Base-by-base conservation (phyloP, 2,797 vertebrate species). In the Rallus crepitans region DNA sequence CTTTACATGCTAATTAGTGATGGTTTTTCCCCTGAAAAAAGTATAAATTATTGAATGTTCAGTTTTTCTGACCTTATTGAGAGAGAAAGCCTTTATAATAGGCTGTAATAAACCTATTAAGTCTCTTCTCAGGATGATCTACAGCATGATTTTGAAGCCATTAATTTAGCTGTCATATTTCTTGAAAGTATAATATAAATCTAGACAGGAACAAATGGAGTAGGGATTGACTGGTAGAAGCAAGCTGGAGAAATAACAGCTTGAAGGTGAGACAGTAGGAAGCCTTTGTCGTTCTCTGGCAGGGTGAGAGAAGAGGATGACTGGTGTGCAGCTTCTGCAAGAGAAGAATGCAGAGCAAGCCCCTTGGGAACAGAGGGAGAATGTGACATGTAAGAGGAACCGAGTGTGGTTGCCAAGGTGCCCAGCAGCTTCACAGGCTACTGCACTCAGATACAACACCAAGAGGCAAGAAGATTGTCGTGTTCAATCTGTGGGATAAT, bases 141-240 rank as follows among this genome's bases (percentile, higher is more conserved):
- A 80, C 6, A 2, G 21, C 59, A 48, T 33, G 83, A 77, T 76
- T 87, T 73, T 70, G 75, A 94, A 81, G 78, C 70, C 59, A 77
- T 93, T 87, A 87, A 76, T 92, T 87, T 87, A 72, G 35, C 55
- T 92, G 78, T 83, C 69, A 53, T 75, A 56, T 53, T 9, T 76
- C 55, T 76, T 80, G 48, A 80, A 86, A 72, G 37, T 27, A 19
- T 61, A 84, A 65, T 81, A 71, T 40, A 84, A 84, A 90, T 42
- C 69, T 66, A 63, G 79, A 72, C 48, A 53, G 33, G 78, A 81
- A 79, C 73, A 80, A 72, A 42, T 19, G n/a, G 39, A 63, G 53
- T 31, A 39, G 55, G n/a, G 33, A 83, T 52, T 87, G 59, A 66
- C 48, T 63, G 59, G 23, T 90, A 61, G 64, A 86, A 64, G 30